Percentiles rank a stretch among this genome's conserved stretches.
These are phyloP conservation scores for Cydia fagiglandana DNA, from an alignment of 1,140 invertebrate species.

Conservation along the genomic window DNA sequence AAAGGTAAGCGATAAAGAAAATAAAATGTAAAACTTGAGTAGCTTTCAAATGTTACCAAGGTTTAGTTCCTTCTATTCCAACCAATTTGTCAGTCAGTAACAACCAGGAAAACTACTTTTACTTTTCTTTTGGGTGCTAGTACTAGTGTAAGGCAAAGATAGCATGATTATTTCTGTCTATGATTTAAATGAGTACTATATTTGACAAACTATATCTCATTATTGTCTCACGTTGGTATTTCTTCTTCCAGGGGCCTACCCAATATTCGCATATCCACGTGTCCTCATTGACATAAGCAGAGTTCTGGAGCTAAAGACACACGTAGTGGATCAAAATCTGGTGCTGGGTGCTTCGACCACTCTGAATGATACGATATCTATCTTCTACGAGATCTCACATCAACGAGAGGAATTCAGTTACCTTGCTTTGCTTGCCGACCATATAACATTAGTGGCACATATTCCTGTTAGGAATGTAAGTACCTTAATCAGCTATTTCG, in stretches of 20 bases:
- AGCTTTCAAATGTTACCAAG: background rate
- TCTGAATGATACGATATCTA: constrained; percentile 80
- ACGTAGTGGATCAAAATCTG: constrained; percentile 71
- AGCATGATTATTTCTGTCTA: too few species aligned
- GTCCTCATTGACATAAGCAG: constrained; percentile 84
- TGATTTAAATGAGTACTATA: too few species aligned
- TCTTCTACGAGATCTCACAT: constrained; percentile 78
- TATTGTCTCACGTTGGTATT: background rate
- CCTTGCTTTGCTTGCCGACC: constrained; percentile 58
- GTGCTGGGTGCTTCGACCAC: constrained; percentile 81
- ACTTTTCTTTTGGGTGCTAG: too few species aligned
- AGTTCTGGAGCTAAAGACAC: constrained; percentile 80
- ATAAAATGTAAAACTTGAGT: background rate
- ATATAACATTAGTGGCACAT: constrained; percentile 83
- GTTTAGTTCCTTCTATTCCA: background rate
- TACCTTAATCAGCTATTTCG: constrained; percentile 33
- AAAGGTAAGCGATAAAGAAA: constrained; percentile 38
- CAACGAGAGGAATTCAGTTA: constrained; percentile 66
- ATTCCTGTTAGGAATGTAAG: constrained; percentile 84
- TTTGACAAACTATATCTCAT: too few species aligned
- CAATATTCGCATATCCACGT: constrained; percentile 35
- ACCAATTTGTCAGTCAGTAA: too few species aligned
- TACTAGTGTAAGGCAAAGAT: too few species aligned
- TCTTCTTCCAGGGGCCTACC: constrained; percentile 28
- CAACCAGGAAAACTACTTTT: too few species aligned